A percentile compares a stretch with the other conserved stretches of the same genome.
Evolutionary conservation across 2,888 invertebrate species (phyloP).

Genomic region (Anthophora plumipes): DNA sequence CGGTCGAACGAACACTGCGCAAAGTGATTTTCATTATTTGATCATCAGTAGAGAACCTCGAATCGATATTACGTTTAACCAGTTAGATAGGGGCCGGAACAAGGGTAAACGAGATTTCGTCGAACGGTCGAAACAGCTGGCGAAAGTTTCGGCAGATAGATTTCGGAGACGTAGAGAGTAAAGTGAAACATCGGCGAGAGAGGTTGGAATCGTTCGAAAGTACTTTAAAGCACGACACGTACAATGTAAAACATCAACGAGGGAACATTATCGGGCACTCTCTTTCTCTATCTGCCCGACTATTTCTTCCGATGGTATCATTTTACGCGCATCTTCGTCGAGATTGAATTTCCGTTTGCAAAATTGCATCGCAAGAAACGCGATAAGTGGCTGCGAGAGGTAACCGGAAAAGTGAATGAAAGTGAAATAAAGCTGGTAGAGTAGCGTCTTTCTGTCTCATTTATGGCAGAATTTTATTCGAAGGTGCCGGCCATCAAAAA

Average conservation of each 20-base stretch:
- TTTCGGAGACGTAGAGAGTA: neutral
- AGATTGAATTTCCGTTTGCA: conserved; percentile 18
- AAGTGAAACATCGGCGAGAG: neutral
- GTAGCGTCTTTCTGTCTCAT: neutral
- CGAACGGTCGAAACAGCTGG: conserved; percentile 8
- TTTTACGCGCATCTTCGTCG: neutral
- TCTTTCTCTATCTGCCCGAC: too few relatives aligned
- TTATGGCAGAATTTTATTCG: conserved; percentile 14
- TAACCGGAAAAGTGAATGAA: neutral
- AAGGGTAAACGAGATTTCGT: conserved; percentile 30
- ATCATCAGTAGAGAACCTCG: neutral
- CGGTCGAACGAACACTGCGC: neutral
- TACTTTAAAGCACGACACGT: neutral
- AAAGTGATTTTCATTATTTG: conserved; percentile 18
- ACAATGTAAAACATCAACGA: neutral
- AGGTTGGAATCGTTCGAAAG: conserved; percentile 5
- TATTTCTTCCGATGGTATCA: neutral
- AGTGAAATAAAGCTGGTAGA: neutral
- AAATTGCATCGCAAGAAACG: neutral
- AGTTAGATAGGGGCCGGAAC: neutral
- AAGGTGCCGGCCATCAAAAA: neutral
- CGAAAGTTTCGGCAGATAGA: conserved; percentile 25
- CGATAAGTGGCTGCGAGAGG: neutral
- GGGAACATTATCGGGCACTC: conserved; percentile 6
- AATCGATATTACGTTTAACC: conserved; percentile 18